These are phyloP conservation scores for Drosophila austrosaltans DNA, from an alignment of 2,888 invertebrate genomes.

Conservation along the genomic window DNA sequence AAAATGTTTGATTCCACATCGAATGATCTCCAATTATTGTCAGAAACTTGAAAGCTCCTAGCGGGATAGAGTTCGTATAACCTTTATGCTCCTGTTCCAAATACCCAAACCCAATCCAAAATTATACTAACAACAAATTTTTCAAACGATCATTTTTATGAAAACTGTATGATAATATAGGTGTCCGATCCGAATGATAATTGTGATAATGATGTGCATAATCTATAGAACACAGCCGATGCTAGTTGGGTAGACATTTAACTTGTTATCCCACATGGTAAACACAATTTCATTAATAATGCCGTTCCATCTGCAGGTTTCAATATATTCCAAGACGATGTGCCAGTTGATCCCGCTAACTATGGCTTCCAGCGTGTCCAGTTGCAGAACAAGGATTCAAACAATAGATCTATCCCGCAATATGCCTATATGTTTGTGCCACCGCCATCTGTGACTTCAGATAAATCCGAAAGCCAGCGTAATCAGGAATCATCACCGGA, in stretches of 20 bases:
- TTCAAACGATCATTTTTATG: background rate
- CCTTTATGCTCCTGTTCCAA: background rate
- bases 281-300: background rate
- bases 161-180: background rate
- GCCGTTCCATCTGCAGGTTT: conserved; percentile 61
- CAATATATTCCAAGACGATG: conserved; percentile 73
- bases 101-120: background rate
- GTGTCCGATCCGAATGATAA: conserved; percentile 3
- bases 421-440: conserved; percentile 46
- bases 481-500: background rate
- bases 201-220: conserved; percentile 4
- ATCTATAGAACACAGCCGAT: background rate
- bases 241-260: background rate
- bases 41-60: too few relatives aligned
- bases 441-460: too few relatives aligned
- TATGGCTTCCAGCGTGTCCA: conserved; percentile 45
- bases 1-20: background rate
- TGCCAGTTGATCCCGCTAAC: conserved; percentile 56
- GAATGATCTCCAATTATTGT: background rate
- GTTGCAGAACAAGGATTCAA: conserved; percentile 44
- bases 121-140: background rate
- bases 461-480: too few relatives aligned
- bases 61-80: too few relatives aligned
- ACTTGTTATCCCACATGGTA: background rate
- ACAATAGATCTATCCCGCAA: conserved; percentile 44